A percentile compares a stretch with the other conserved stretches of the same genome.
Conservation (phyloP, 35 echinoderm and acorn worm species). For the Patiria miniata region DNA sequence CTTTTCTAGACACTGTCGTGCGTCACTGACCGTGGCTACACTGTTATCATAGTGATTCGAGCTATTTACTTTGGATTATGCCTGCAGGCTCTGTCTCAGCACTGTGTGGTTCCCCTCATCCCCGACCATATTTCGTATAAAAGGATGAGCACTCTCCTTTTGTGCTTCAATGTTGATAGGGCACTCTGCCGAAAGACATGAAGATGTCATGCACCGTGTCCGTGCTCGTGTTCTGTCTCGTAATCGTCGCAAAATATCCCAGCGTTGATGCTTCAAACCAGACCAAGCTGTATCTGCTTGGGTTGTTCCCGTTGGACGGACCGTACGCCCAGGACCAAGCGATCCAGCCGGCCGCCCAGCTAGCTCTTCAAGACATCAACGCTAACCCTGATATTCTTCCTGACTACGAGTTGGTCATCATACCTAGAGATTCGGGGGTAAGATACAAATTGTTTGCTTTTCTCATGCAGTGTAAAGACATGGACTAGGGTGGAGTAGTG, state of each 20-base stretch:
- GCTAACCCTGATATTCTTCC: constrained; percentile 35
- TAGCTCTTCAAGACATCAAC: constrained; percentile 53
- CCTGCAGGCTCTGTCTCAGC: too few species aligned
- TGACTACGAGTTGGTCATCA: constrained; percentile 24
- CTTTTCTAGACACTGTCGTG: too few species aligned
- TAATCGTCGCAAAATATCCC: neutral
- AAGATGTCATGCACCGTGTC: too few species aligned
- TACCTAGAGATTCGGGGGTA: neutral
- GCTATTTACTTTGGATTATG: too few species aligned
- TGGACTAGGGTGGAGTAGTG: neutral
- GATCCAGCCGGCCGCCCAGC: constrained; percentile 14
- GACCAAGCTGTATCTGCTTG: constrained; percentile 35
- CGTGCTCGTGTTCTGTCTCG: neutral
- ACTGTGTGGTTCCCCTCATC: too few species aligned
- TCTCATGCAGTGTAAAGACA: neutral
- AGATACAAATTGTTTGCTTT: neutral
- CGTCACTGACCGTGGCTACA: too few species aligned
- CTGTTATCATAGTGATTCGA: too few species aligned
- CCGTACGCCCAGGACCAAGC: constrained; percentile 52
- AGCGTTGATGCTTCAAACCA: neutral
- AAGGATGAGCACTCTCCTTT: too few species aligned
- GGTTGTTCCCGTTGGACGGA: constrained; percentile 57
- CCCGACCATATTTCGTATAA: too few species aligned
- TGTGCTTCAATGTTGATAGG: too few species aligned
- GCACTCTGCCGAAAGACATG: too few species aligned